A percentile compares a stretch with the other conserved stretches of the same genome.
phyloP scores from a whole-genome alignment of 2,113 vertebrate genomes.

The Bungarus multicinctus region DNA sequence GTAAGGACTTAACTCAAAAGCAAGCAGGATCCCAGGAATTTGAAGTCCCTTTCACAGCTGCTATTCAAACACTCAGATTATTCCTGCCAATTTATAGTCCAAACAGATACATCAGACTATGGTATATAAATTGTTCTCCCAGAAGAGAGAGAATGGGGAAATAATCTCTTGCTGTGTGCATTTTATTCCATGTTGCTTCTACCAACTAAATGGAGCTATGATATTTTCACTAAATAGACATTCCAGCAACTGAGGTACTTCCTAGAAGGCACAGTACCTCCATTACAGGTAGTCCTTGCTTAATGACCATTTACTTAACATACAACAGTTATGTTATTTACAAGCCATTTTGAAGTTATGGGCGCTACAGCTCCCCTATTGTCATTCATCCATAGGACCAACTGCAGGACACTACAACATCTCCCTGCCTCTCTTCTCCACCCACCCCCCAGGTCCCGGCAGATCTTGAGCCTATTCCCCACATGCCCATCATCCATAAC shows the following conservation, averaged over 20 bases:
- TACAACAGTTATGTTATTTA: not conserved
- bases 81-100: not conserved
- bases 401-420: not conserved
- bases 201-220: not conserved
- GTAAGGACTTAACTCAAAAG: not conserved
- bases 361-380: not conserved
- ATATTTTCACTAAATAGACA: not conserved
- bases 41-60: not conserved
- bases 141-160: not conserved
- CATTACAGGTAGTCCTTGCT: not conserved
- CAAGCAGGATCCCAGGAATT: not conserved
- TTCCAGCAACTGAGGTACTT: not conserved
- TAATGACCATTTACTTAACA: not conserved
- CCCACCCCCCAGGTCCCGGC: too few relatives aligned
- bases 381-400: not conserved
- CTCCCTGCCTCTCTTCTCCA: not conserved
- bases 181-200: not conserved
- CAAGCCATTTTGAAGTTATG: not conserved
- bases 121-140: not conserved
- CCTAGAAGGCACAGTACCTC: not conserved
- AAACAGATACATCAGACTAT: not conserved
- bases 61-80: not conserved
- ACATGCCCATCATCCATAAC: not conserved
- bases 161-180: not conserved
- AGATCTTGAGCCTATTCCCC: not conserved